Base-by-base conservation (phyloP, 2,797 vertebrate species). In the Hydrophis major region DNA sequence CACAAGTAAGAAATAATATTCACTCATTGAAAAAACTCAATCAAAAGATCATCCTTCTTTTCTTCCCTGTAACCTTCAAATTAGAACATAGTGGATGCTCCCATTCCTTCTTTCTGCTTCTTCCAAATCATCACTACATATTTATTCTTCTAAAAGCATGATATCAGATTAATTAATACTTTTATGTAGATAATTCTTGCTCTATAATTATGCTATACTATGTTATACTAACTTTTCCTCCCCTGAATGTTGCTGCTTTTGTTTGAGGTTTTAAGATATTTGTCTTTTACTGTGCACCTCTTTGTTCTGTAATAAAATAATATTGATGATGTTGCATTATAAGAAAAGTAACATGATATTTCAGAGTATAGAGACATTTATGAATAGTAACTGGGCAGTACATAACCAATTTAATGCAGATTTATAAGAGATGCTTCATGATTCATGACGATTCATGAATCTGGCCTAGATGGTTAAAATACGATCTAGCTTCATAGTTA, bases 1-100 rank as follows among this genome's bases (percentile, higher is more conserved):
- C 98, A 94, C 98, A 98, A 98, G 99, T 99, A 98, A 99, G 99
- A 96, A 91, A 95, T 94, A 92, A 95, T 96, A 95, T 95, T 89
- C 94, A 90, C 95, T 95, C 91, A 93, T 96, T 95, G 57, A 94
- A 93, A 94, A 94, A 91, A 95, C 95, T 88, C 87, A 89, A 13
- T 89, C 96, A 92, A 37, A 91, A 95, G 95, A 93, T 37, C 92
- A 93, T 96, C 93, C 93, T 93, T 93, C 95, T 83, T 96, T 96
- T 95, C 95, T 94, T 97, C 92, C 96, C 93, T 97, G 25, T 97
- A 0, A 95, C 95, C 96, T 96, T 94, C 93, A 78, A 60, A 60
- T 95, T 95, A 95, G 96, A 93, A 96, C 96, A 95, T 95, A 95
- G 93, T 7, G 95, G 95, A 95, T 93, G 89, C 89, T 96, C 96